Conservation (phyloP, 2,113 vertebrate genomes). For the Antennarius striatus region DNA sequence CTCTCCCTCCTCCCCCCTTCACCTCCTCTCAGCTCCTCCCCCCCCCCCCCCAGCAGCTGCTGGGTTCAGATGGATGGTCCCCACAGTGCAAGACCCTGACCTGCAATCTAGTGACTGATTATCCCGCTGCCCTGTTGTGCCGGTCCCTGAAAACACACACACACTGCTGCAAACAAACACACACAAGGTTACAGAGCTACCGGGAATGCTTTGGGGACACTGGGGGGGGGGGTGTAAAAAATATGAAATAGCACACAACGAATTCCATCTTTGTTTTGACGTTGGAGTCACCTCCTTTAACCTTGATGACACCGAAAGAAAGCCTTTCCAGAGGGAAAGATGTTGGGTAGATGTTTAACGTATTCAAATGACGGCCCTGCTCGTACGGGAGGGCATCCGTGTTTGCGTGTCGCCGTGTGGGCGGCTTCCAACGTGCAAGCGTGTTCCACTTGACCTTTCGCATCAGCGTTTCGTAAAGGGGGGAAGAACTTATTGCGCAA, state of each 20-base stretch:
- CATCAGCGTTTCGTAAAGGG: slow-evolving; percentile 45
- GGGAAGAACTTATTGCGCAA: slow-evolving; percentile 64
- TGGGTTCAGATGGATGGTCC: slow-evolving; percentile 74
- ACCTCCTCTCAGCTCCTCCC: slow-evolving; percentile 47
- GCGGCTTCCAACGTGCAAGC: slow-evolving; percentile 40
- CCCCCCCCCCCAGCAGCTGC: slow-evolving; percentile 60
- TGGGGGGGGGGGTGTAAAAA: not conserved
- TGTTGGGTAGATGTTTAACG: slow-evolving; percentile 37
- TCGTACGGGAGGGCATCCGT: slow-evolving; percentile 26
- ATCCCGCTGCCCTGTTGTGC: slow-evolving; percentile 62
- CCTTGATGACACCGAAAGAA: slow-evolving; percentile 55
- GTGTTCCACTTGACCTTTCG: slow-evolving; percentile 63
- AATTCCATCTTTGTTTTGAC: slow-evolving; percentile 58
- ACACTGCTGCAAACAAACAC: slow-evolving; percentile 11
- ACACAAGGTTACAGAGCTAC: slow-evolving; percentile 51
- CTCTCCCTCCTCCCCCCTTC: not conserved
- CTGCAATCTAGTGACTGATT: slow-evolving; percentile 74
- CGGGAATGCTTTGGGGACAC: slow-evolving; percentile 42
- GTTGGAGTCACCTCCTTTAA: slow-evolving; percentile 48
- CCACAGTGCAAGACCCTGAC: slow-evolving; percentile 70
- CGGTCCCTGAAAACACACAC: slow-evolving; percentile 47
- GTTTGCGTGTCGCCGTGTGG: slow-evolving; percentile 44
- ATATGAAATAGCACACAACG: not conserved
- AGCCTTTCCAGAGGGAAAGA: slow-evolving; percentile 46
- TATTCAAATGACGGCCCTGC: slow-evolving; percentile 35